Conservation (phyloP, 1,140 invertebrate species). For the Paramacrobiotus metropolitanus region DNA sequence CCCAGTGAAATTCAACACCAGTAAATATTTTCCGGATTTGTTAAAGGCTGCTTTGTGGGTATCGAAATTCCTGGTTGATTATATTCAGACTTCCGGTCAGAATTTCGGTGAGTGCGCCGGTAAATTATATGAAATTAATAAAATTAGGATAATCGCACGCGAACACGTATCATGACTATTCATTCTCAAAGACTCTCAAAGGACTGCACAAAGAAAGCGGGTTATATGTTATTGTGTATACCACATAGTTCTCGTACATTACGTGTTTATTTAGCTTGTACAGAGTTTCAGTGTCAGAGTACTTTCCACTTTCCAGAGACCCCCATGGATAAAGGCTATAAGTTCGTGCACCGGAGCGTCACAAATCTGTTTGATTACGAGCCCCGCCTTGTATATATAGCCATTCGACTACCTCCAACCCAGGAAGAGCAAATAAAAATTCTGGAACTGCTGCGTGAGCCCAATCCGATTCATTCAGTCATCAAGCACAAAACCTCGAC, state of each 20-base stretch:
- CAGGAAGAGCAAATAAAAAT: neutral
- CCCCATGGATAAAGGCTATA: neutral
- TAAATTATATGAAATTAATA: too few relatives aligned
- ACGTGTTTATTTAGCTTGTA: too few relatives aligned
- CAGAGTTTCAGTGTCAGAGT: too few relatives aligned
- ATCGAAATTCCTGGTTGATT: neutral
- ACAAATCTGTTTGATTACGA: constrained; percentile 2
- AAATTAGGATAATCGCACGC: too few relatives aligned
- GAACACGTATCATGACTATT: too few relatives aligned
- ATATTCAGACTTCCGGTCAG: constrained; percentile 1
- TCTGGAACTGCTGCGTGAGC: neutral
- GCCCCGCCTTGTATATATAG: neutral
- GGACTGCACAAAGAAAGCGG: too few relatives aligned
- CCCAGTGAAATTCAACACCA: neutral
- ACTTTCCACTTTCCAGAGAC: neutral
- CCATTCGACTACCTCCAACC: neutral
- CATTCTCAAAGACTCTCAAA: too few relatives aligned
- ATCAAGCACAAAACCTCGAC: neutral
- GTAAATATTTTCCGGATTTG: neutral
- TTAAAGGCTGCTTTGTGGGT: neutral
- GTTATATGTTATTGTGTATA: too few relatives aligned
- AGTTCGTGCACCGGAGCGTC: neutral
- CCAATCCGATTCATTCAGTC: neutral
- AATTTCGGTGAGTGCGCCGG: neutral
- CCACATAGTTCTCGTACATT: too few relatives aligned